Evolutionary conservation across 2,797 vertebrate species (phyloP).

Genomic region (Hydrocynus forskahlii): DNA sequence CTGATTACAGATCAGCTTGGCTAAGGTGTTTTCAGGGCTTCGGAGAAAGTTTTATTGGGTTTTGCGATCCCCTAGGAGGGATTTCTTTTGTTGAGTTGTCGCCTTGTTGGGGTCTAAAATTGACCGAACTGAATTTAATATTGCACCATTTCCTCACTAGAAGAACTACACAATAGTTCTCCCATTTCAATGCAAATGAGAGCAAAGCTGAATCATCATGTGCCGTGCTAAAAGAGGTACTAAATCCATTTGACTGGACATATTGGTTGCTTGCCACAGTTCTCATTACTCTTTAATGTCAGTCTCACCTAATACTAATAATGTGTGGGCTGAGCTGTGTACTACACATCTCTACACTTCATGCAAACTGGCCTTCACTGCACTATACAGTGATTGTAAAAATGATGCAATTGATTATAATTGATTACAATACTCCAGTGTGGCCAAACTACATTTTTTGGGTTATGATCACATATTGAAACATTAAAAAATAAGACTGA

Average conservation of each 20-base stretch:
- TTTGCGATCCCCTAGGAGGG: background rate
- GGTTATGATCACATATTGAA: too few relatives aligned
- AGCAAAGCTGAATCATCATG: constrained; percentile 5
- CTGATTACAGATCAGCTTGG: constrained; percentile 3
- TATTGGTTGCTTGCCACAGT: background rate
- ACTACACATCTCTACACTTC: background rate
- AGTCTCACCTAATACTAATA: background rate
- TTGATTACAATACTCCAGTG: too few relatives aligned
- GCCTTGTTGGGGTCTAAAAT: constrained; percentile 14
- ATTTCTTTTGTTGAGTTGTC: constrained; percentile 5
- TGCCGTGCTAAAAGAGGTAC: constrained; percentile 2
- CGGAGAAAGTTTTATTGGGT: background rate
- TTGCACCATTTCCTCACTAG: constrained; percentile 2
- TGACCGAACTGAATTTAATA: constrained; percentile 22
- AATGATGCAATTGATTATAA: too few relatives aligned
- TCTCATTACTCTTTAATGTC: constrained; percentile 26
- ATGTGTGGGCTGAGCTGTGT: constrained; percentile 8
- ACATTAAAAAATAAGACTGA: too few relatives aligned
- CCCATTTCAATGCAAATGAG: constrained; percentile 21
- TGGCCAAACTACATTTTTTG: too few relatives aligned
- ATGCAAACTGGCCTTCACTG: constrained; percentile 6
- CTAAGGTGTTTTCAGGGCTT: background rate
- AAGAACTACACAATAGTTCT: constrained; percentile 11
- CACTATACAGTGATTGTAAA: background rate
- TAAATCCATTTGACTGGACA: constrained; percentile 17